These are phyloP conservation scores for Ophiothrix spiculata DNA, from an alignment of 35 echinoderm and acorn worm species.

Conservation along the genomic window DNA sequence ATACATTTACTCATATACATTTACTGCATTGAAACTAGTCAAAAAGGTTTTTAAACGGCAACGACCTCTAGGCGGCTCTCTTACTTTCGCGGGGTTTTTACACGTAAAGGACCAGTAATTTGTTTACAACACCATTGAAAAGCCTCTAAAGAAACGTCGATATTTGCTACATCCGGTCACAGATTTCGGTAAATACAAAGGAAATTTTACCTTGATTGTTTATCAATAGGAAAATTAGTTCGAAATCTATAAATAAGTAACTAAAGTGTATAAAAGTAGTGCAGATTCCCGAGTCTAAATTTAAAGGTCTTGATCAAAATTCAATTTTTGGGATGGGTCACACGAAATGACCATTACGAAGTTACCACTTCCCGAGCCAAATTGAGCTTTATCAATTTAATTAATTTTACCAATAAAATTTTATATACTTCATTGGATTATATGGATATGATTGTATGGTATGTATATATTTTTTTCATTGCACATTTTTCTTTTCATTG, in stretches of 20 bases:
- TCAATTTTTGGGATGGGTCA: neutral
- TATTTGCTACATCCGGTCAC: neutral
- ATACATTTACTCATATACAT: neutral
- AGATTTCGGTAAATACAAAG: neutral
- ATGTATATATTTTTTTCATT: too few species aligned
- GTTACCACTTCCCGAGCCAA: too few species aligned
- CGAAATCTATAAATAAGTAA: too few species aligned
- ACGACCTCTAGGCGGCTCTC: neutral
- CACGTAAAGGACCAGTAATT: neutral
- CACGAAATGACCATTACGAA: too few species aligned
- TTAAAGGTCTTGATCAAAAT: neutral
- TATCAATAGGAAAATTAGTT: neutral
- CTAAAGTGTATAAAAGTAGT: too few species aligned
- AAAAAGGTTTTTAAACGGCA: neutral
- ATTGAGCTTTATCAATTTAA: too few species aligned
- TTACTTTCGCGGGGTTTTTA: neutral
- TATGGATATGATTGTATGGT: too few species aligned
- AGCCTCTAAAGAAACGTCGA: neutral
- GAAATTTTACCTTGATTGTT: neutral
- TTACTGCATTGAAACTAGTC: neutral
- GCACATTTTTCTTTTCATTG: too few species aligned
- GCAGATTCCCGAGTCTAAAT: too few species aligned
- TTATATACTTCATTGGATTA: too few species aligned
- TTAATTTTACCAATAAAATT: too few species aligned
- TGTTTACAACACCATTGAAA: neutral